A percentile compares a stretch with the other conserved stretches of the same genome.
Evolutionary conservation across 2,797 vertebrate species (phyloP).

Genomic region (Gallinago stenura): DNA sequence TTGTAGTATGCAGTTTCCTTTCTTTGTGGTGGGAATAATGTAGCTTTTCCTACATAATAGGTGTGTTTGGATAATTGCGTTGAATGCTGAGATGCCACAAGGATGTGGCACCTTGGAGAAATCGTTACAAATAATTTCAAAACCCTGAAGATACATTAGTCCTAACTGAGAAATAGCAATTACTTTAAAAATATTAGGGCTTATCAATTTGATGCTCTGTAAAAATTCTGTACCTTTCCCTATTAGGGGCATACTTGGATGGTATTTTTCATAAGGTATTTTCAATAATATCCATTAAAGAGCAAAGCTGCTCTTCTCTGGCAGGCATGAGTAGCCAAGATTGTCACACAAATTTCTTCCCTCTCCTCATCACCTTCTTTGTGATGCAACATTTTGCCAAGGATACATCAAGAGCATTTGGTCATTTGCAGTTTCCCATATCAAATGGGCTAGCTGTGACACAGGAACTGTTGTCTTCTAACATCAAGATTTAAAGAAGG

Average conservation of each 20-base stretch:
- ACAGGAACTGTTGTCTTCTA: not conserved
- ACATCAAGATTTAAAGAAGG: not conserved
- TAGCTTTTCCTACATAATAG: not conserved
- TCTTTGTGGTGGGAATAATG: not conserved
- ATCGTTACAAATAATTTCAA: conserved; percentile 10
- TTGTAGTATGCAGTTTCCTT: not conserved
- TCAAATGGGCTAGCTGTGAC: not conserved
- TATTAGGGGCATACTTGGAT: not conserved
- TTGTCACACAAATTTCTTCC: not conserved
- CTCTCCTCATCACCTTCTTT: not conserved
- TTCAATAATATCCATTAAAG: not conserved
- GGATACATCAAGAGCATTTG: not conserved
- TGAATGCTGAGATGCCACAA: not conserved
- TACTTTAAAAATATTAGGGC: not conserved
- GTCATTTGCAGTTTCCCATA: not conserved
- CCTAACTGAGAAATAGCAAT: not conserved
- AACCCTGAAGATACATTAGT: not conserved
- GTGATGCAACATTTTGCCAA: not conserved
- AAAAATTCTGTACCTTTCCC: not conserved
- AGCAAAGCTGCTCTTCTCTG: not conserved
- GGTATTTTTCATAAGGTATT: not conserved
- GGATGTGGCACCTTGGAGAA: not conserved
- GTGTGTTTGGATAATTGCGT: not conserved
- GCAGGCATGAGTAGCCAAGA: conserved; percentile 5
- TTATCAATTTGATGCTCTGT: not conserved